Conservation (phyloP, 2,888 invertebrate species). For the Dolichomitus sp. region DNA sequence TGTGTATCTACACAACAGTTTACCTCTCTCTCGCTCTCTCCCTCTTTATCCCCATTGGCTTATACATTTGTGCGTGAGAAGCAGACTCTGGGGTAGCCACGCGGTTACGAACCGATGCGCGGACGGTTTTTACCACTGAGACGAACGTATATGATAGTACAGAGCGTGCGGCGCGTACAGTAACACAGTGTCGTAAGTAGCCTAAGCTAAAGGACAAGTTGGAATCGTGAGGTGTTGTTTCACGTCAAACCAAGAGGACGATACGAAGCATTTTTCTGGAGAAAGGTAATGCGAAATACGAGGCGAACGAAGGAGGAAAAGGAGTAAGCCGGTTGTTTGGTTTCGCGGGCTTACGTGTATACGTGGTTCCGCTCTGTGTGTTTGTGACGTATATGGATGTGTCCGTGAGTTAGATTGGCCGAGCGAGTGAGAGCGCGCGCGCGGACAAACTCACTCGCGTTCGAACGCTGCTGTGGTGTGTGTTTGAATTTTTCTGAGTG, state of each 20-base stretch:
- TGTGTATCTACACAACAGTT: slow-evolving; percentile 21
- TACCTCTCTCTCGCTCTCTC: slow-evolving; percentile 47
- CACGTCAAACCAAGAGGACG: slow-evolving; percentile 35
- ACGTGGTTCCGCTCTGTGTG: slow-evolving; percentile 39
- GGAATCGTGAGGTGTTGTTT: slow-evolving; percentile 35
- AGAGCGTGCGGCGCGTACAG: slow-evolving; percentile 60
- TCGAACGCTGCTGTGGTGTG: slow-evolving; percentile 47
- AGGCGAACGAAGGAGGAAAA: slow-evolving; percentile 14
- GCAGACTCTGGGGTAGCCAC: slow-evolving; percentile 65
- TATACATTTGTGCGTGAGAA: slow-evolving; percentile 68
- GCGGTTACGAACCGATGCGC: slow-evolving; percentile 68
- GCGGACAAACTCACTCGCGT: slow-evolving; percentile 46
- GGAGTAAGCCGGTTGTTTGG: slow-evolving; percentile 33
- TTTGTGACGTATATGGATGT: slow-evolving; percentile 8
- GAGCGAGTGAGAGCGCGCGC: slow-evolving; percentile 59
- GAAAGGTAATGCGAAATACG: slow-evolving; percentile 58
- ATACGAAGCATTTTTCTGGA: slow-evolving; percentile 41
- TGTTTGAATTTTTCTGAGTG: slow-evolving; percentile 37
- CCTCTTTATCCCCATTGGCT: slow-evolving; percentile 63
- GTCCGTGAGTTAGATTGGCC: slow-evolving; percentile 57
- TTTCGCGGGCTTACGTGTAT: slow-evolving; percentile 54
- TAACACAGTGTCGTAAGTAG: slow-evolving; percentile 61
- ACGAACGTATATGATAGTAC: slow-evolving; percentile 64
- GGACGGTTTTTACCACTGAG: slow-evolving; percentile 63
- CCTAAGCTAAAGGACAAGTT: slow-evolving; percentile 44